Evolutionary conservation across 2,113 vertebrate genomes (phyloP), one percentile per base, ranked within the genome.

Genomic region (Xiphophorus maculatus): DNA sequence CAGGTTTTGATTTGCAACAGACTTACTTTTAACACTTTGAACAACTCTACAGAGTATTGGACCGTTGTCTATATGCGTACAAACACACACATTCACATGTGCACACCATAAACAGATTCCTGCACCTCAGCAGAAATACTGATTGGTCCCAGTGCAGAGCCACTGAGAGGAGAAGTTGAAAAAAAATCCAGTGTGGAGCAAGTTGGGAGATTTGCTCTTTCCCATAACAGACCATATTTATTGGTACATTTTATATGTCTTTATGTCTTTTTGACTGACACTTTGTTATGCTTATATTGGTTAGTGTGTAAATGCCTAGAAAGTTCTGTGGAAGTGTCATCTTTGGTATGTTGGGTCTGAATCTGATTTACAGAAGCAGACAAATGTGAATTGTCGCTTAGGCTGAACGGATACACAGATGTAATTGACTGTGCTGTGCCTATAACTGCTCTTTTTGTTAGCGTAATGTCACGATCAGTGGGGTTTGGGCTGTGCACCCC

Each of bases 131-230:
- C 90, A 92, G 88, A 91, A 87, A 83, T 70, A 71, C 66, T 87
- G 88, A 91, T 92, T 91, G 86, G 86, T 91, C 89, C 91, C 85
- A 88, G 76, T 83, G 88, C 73, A 89, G 85, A 85, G 58, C 77
- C 85, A 87, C 4, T 84, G 86, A 80, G 62, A 84, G 73, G 66
- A 63, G 67, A 82, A 82, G 63, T 22, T 19, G 42, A 80, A n/a
- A 81, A 80, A 73, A 35, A 35, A 32, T 44, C 32, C 25, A 83
- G 42, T 25, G 32, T 71, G 71, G 4, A 71, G 48, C 60, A 10
- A 70, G 60, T 37, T 19, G 27, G 51, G 42, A 27, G 30, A 63
- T 27, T 67, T 25, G 4, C 63, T 51, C 27, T 64, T 40, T 29
- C 28, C 42, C 58, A 22, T 80, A 79, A 61, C 68, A 82, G 73